Evolutionary conservation across 2,113 vertebrate genomes (phyloP).

Genomic region (Prochilodus magdalenae): DNA sequence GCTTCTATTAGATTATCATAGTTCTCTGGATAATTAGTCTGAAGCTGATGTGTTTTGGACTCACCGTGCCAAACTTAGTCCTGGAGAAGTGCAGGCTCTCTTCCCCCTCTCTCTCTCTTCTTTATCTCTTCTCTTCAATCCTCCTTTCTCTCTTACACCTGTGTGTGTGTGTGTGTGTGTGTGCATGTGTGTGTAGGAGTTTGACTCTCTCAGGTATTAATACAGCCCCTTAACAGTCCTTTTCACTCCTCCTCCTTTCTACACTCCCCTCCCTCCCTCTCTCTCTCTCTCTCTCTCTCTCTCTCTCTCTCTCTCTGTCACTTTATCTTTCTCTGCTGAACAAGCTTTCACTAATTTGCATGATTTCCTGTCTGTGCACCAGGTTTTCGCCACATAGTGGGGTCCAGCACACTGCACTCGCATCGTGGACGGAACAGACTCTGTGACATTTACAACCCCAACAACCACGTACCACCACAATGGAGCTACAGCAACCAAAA

Average conservation of each 20-base stretch:
- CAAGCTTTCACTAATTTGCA: slow-evolving; percentile 35
- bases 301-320: background rate
- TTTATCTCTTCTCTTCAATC: background rate
- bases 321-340: background rate
- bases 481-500: too few species aligned
- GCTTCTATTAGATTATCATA: too few species aligned
- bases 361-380: background rate
- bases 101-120: background rate
- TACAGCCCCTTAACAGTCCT: background rate
- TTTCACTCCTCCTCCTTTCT: background rate
- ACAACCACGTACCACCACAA: too few species aligned
- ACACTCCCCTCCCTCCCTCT: slow-evolving; percentile 9
- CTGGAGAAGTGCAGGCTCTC: background rate
- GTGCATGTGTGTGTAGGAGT: background rate
- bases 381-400: too few species aligned
- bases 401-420: too few species aligned
- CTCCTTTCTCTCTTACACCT: background rate
- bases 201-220: background rate
- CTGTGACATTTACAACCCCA: too few species aligned
- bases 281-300: background rate
- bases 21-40: too few species aligned
- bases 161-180: too few species aligned
- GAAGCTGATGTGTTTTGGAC: background rate
- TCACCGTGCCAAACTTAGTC: background rate
- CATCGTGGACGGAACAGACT: too few species aligned